Conservation (phyloP, 2,888 invertebrate species). For the Dendrolimus pini region DNA sequence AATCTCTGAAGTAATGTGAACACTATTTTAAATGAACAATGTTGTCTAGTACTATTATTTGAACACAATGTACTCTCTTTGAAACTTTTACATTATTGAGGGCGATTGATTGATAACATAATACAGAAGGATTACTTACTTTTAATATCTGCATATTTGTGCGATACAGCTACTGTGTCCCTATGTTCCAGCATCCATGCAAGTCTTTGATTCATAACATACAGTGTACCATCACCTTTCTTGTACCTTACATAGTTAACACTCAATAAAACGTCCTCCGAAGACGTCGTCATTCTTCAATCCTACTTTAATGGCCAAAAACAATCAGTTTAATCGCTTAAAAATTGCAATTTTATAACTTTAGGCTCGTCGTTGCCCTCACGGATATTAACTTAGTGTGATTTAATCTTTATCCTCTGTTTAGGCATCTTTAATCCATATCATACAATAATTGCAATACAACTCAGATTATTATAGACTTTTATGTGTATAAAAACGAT, state of each 20-base stretch:
- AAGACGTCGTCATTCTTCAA: slow-evolving; percentile 86
- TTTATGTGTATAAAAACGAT: slow-evolving; percentile 32
- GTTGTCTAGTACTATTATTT: too few species aligned
- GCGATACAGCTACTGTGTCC: slow-evolving; percentile 94
- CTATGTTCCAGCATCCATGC: slow-evolving; percentile 97
- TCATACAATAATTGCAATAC: slow-evolving; percentile 2
- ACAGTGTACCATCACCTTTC: slow-evolving; percentile 96
- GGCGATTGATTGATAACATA: neutral
- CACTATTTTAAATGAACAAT: too few species aligned
- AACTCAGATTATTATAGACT: slow-evolving; percentile 16
- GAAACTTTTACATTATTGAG: too few species aligned
- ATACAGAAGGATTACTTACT: slow-evolving; percentile 73
- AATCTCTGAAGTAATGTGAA: too few species aligned
- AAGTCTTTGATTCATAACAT: slow-evolving; percentile 96
- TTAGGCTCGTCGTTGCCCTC: neutral
- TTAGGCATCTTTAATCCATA: neutral
- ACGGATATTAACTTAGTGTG: neutral
- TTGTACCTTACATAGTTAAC: slow-evolving; percentile 95
- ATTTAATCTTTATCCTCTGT: neutral
- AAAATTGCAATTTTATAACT: neutral
- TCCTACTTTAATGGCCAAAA: neutral
- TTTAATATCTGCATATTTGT: slow-evolving; percentile 97
- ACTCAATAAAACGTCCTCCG: slow-evolving; percentile 96
- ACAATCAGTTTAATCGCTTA: neutral
- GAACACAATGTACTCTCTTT: too few species aligned